These are phyloP conservation scores for Nemapogon koenigi DNA, from an alignment of 2,888 invertebrate genomes.

Conservation along the genomic window DNA sequence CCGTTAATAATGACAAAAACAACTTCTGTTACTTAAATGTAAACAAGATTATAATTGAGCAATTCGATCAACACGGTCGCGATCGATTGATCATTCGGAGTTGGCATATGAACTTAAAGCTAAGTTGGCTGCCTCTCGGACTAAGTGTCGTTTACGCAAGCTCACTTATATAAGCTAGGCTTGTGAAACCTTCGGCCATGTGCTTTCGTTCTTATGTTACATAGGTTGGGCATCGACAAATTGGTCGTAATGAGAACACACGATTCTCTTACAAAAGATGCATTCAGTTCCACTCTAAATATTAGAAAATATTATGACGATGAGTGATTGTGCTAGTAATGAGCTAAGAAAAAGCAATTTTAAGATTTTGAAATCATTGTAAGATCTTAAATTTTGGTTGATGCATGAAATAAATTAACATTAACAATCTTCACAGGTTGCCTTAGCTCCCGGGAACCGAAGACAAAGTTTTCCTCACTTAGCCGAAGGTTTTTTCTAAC, in stretches of 20 bases:
- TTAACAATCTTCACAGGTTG: no score
- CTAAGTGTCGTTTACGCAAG: conserved; percentile 50
- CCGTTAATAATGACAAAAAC: no score
- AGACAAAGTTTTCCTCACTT: no score
- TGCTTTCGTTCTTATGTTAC: conserved; percentile 42
- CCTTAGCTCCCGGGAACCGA: no score
- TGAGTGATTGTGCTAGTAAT: no score
- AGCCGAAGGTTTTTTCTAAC: no score
- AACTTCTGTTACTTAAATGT: neutral
- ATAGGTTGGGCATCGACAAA: conserved; percentile 31
- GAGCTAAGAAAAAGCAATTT: no score
- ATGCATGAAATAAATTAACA: no score
- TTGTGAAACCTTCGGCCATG: conserved; percentile 47
- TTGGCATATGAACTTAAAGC: conserved; percentile 44
- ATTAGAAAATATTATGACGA: conserved; percentile 1
- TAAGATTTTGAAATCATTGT: no score
- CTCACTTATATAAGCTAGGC: conserved; percentile 45
- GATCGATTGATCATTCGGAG: conserved; percentile 35
- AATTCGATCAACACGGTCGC: no score
- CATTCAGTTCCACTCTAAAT: conserved; percentile 2
- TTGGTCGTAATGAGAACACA: conserved; percentile 31
- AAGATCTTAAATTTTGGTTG: no score
- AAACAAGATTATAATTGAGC: neutral
- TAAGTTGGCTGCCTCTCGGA: conserved; percentile 36
- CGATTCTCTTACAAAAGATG: conserved; percentile 23